Evolutionary conservation across 1,140 invertebrate genomes (phyloP), one percentile per base, ranked within the genome.

Genomic region (Orchesella cincta): DNA sequence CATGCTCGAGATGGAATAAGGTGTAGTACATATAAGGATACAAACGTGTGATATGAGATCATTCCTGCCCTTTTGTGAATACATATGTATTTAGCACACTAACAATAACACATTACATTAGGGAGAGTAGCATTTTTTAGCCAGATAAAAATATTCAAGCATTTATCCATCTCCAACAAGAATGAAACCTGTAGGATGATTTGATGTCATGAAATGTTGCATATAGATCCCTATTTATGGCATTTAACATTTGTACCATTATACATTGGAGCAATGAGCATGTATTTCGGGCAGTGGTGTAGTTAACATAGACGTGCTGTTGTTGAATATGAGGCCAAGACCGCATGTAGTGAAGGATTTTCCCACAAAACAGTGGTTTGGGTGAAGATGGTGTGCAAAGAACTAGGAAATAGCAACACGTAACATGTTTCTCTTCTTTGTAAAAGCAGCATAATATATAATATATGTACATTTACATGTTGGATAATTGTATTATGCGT

Each of bases 101-200:
- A n/a, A n/a, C n/a, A n/a, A n/a, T n/a, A n/a, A n/a, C n/a, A n/a
- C n/a, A n/a, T n/a, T n/a, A n/a, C n/a, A n/a, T n/a, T n/a, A n/a
- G n/a, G n/a, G n/a, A n/a, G n/a, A n/a, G n/a, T n/a, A n/a, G n/a
- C n/a, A n/a, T n/a, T n/a, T n/a, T n/a, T n/a, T n/a, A n/a, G n/a
- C n/a, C n/a, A n/a, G n/a, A 46, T 46, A 46, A 12, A 20, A 46
- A 46, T 12, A 46, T 46, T 12, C 20, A 20, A 20, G 8, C 20
- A 46, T 46, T 46, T 46, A 46, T 46, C 20, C 20, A 8, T 46
- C 20, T 20, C 8, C 3, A 57, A 57, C 14, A 18, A 23, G 23
- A 57, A 57, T 57, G 62, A 33, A 67, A 67, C 62, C 62, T 67
- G 62, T 67, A 67, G 62, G 62, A 67, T 67, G 62, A 67, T 67